Conservation (phyloP, 2,797 vertebrate genomes). For the Loriculus beryllinus region DNA sequence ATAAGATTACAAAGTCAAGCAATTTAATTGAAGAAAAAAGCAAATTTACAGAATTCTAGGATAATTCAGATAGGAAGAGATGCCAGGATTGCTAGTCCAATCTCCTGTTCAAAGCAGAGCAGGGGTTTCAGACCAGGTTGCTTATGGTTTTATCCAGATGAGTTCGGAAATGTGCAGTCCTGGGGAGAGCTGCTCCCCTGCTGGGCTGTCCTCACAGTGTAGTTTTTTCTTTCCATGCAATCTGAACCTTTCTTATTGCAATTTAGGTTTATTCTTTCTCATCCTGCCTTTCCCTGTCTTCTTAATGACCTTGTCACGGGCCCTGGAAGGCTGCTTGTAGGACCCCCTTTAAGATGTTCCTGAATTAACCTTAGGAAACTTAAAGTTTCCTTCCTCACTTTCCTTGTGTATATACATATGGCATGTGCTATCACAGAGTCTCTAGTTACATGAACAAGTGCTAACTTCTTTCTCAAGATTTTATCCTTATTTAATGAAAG, state of each 20-base stretch:
- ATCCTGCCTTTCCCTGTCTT: not conserved
- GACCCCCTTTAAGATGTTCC: not conserved
- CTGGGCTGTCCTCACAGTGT: not conserved
- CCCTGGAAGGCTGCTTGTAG: not conserved
- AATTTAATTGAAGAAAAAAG: not conserved
- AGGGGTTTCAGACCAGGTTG: not conserved
- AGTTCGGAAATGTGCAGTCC: not conserved
- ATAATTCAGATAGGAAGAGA: not conserved
- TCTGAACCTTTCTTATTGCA: not conserved
- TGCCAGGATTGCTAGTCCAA: not conserved
- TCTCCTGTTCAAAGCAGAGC: not conserved
- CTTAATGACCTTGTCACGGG: not conserved
- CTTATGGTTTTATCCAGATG: not conserved
- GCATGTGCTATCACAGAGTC: not conserved
- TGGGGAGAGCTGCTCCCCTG: not conserved
- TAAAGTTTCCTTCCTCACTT: not conserved
- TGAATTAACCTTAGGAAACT: not conserved
- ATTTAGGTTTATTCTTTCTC: not conserved
- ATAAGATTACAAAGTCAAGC: not conserved
- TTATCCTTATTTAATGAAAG: not conserved
- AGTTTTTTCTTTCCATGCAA: not conserved
- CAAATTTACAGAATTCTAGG: not conserved
- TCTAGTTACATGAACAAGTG: not conserved
- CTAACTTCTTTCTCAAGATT: not conserved
- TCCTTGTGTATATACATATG: not conserved